These are phyloP conservation scores for Cherax quadricarinatus DNA, from an alignment of 1,140 invertebrate genomes.

Conservation along the genomic window DNA sequence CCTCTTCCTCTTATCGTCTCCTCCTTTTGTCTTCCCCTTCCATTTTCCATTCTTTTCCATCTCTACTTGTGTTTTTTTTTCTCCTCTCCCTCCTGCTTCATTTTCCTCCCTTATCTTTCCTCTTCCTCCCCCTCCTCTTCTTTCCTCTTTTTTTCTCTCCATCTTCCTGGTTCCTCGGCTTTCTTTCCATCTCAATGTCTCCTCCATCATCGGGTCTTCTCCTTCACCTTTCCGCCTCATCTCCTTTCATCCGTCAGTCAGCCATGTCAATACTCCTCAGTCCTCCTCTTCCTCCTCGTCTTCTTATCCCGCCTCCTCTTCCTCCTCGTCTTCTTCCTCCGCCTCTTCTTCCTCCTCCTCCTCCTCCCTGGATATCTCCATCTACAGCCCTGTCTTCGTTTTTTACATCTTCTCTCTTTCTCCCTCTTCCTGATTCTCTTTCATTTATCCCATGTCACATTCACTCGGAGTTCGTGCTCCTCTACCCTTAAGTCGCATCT, in stretches of 20 bases:
- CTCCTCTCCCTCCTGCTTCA: too few relatives aligned
- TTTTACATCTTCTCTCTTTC: not conserved
- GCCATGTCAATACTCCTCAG: not conserved
- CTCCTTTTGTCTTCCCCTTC: not conserved
- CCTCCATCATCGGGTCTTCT: not conserved
- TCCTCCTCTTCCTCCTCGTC: not conserved
- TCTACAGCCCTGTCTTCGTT: too few relatives aligned
- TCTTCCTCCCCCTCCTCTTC: not conserved
- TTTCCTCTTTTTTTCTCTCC: not conserved
- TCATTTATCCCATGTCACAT: too few relatives aligned
- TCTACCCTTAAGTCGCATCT: too few relatives aligned
- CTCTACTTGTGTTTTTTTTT: too few relatives aligned
- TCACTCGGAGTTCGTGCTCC: too few relatives aligned
- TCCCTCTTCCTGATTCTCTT: not conserved
- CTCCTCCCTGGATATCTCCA: not conserved
- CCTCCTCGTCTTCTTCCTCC: not conserved
- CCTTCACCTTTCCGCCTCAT: not conserved
- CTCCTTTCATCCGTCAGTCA: not conserved
- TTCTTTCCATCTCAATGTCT: not conserved
- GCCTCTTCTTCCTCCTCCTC: not conserved
- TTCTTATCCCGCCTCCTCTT: not conserved
- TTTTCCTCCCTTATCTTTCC: too few relatives aligned
- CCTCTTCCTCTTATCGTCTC: not conserved
- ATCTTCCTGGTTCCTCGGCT: too few relatives aligned
- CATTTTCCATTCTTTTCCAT: not conserved